These are phyloP conservation scores for Aphidius ervi DNA, from an alignment of 1,140 invertebrate genomes.

Conservation along the genomic window DNA sequence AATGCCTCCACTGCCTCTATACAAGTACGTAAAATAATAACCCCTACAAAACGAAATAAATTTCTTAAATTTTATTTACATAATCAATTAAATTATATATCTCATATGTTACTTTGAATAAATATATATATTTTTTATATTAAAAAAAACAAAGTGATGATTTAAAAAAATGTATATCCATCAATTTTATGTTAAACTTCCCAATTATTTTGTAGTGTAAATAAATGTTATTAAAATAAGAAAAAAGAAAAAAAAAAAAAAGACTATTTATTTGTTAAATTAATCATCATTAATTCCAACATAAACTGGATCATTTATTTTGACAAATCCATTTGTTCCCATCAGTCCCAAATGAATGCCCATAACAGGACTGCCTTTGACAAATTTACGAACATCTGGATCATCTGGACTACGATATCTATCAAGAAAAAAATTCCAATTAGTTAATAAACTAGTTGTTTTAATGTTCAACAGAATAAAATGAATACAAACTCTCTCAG, in stretches of 20 bases:
- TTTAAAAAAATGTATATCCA: conserved; percentile 1
- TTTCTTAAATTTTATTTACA: not conserved
- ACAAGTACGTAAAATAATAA: not conserved
- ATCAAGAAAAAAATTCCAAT: conserved; percentile 10
- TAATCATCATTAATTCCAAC: conserved; percentile 34
- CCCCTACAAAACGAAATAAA: not conserved
- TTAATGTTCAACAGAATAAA: not conserved
- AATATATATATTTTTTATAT: conserved; percentile 1
- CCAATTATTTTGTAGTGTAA: conserved; percentile 50
- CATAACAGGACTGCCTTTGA: conserved; percentile 44
- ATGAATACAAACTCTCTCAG: conserved; percentile 45
- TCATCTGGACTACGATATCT: conserved; percentile 48
- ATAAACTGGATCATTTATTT: conserved; percentile 47
- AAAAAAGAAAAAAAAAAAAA: not conserved
- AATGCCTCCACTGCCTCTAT: conserved; percentile 6
- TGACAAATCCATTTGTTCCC: conserved; percentile 32
- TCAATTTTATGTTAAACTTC: conserved; percentile 34
- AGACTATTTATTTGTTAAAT: not conserved
- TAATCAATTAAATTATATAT: conserved; percentile 3
- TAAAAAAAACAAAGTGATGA: not conserved
- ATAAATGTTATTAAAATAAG: conserved; percentile 41
- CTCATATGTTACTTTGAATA: not conserved
- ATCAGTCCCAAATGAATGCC: conserved; percentile 48
- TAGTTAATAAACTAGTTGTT: conserved; percentile 10
- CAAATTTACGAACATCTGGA: conserved; percentile 29